A percentile compares a stretch with the other conserved stretches of the same genome.
These are phyloP conservation scores for Aelia acuminata DNA, from an alignment of 2,888 invertebrate genomes.

Conservation along the genomic window DNA sequence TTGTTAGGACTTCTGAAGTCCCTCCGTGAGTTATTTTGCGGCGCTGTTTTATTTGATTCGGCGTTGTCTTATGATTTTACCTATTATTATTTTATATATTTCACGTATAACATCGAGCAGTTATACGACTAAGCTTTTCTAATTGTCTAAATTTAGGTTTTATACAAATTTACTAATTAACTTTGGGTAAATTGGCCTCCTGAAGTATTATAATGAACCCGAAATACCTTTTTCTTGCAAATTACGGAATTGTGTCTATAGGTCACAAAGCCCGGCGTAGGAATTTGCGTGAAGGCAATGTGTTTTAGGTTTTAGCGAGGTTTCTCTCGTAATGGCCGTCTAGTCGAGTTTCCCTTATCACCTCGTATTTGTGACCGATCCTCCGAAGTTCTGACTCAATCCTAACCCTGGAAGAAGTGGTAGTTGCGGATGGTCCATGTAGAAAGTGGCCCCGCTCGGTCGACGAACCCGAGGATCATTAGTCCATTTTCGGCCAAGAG, in stretches of 20 bases:
- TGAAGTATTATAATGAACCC: neutral
- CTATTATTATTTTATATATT: neutral
- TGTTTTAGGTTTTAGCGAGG: slow-evolving; percentile 44
- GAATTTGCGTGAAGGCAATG: slow-evolving; percentile 21
- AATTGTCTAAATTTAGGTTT: too few relatives aligned
- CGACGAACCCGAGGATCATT: slow-evolving; percentile 22
- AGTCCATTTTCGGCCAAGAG: slow-evolving; percentile 10
- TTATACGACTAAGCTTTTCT: too few relatives aligned
- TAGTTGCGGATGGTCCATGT: neutral
- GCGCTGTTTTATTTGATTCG: neutral
- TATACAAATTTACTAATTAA: neutral
- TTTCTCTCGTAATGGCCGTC: slow-evolving; percentile 16
- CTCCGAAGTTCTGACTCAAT: neutral
- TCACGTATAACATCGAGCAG: neutral
- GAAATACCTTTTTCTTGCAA: neutral
- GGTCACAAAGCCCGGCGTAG: slow-evolving; percentile 25
- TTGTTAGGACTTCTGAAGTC: neutral
- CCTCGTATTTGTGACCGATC: neutral
- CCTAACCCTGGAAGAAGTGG: neutral
- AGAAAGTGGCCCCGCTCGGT: neutral
- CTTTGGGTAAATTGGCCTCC: neutral
- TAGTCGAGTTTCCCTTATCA: neutral
- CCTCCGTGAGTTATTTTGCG: neutral
- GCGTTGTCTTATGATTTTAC: neutral
- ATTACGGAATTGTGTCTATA: slow-evolving; percentile 31